Evolutionary conservation across 2,888 invertebrate genomes (phyloP).

Genomic region (Phortica magna): DNA sequence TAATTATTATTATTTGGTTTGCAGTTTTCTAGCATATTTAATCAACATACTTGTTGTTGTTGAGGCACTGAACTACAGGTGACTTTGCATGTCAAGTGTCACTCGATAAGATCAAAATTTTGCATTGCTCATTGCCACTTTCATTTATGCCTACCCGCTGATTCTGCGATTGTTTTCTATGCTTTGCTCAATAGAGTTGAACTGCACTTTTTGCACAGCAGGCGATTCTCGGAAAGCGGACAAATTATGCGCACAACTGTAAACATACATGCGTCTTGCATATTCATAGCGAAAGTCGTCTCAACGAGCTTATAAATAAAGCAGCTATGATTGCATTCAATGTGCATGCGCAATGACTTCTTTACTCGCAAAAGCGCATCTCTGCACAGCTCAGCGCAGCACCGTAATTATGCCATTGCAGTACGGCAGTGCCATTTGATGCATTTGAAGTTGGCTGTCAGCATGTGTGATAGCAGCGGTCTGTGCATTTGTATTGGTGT

Average conservation of each 20-base stretch:
- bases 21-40: too few relatives aligned
- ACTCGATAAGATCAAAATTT: constrained; percentile 7
- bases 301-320: background rate
- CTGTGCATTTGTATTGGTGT: background rate
- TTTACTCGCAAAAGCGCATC: background rate
- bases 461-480: constrained; percentile 32
- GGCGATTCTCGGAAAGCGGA: background rate
- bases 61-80: background rate
- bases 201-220: background rate
- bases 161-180: background rate
- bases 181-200: background rate
- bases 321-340: background rate
- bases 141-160: background rate
- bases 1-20: too few relatives aligned
- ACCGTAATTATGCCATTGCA: constrained; percentile 54
- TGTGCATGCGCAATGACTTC: constrained; percentile 7
- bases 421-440: constrained; percentile 64
- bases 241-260: constrained; percentile 17
- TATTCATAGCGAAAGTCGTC: background rate
- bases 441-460: constrained; percentile 64
- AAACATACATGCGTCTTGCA: constrained; percentile 2
- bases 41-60: too few relatives aligned
- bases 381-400: background rate
- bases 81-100: constrained; percentile 5
- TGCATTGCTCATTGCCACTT: background rate